Base-by-base conservation (phyloP, 2,113 vertebrate genomes). In the Muntiacus muntjak region DNA sequence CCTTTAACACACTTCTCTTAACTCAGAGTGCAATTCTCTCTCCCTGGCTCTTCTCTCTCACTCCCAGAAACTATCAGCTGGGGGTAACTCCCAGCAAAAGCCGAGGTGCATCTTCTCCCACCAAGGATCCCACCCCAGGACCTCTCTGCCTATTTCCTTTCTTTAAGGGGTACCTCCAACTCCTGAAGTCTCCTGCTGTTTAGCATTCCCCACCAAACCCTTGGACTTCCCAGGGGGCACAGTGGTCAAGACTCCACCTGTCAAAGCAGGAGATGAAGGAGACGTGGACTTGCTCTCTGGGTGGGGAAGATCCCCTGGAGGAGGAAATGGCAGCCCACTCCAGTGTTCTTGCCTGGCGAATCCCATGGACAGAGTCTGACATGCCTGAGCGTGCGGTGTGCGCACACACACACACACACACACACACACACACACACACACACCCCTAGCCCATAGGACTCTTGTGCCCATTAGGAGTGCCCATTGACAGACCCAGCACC, bases 371-470 rank as follows among this genome's bases (percentile, higher is more conserved):
- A 3, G 67, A 74, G 36, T 74, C 36, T 40, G 36, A 40, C 13
- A 12, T 40, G 67, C 19, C 67, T 21, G 67, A 74, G 67, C 2
- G 2, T 0, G 4, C 12, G 47, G 2, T 0, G 4, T 12, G 47
- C 45, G 10, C 2, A 2, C 10, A 12, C 33, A 3, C 13, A 2
- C 28, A 7, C 15, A 33, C 5, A 6, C 62, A 8, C 12, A 14
- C 15, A 1, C 7, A 4, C 30, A 7, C 30, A 64, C 62, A 33
- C 30, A 7, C 62, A 17, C 33, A 17, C 33, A 36, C 17, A 67
- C 64, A 19, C 64, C 0, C n/a, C n/a, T 17, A 33, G 17, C 26
- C 19, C 5, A 21, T 5, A 54, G 36, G 43, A 25, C 7, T 62
- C 45, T 40, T 64, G 25, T 40, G 12, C 26, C 16, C 82, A 43